Evolutionary conservation across 2,888 invertebrate genomes (phyloP).

Genomic region (Glaucopsyche alexis): DNA sequence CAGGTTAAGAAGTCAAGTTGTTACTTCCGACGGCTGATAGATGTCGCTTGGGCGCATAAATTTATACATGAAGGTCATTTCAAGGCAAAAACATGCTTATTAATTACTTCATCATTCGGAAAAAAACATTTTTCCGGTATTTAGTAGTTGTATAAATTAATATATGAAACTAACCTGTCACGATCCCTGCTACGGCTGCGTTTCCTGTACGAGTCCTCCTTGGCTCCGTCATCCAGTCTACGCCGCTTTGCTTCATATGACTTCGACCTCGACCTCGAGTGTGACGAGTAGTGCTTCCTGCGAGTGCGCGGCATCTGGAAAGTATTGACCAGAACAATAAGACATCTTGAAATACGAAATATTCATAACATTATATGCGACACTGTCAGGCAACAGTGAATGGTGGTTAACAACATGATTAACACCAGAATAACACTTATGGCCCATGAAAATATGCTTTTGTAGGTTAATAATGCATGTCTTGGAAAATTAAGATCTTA

Average conservation of each 20-base stretch:
- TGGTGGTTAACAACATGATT: conserved; percentile 14
- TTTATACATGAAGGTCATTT: conserved; percentile 7
- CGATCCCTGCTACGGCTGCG: conserved; percentile 71
- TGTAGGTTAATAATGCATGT: neutral
- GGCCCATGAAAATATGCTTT: conserved; percentile 7
- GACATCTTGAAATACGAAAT: neutral
- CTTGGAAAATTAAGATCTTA: too few species aligned
- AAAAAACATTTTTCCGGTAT: neutral
- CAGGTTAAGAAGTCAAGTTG: neutral
- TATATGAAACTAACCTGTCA: conserved; percentile 78
- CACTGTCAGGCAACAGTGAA: conserved; percentile 20
- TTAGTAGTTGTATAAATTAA: neutral
- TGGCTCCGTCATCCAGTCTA: conserved; percentile 81
- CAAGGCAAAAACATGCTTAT: neutral
- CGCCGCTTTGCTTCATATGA: conserved; percentile 85
- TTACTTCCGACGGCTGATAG: neutral
- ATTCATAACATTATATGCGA: conserved; percentile 11
- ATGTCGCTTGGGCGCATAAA: neutral
- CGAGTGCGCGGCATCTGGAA: conserved; percentile 90
- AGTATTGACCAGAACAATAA: conserved; percentile 3
- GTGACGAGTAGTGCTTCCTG: conserved; percentile 88
- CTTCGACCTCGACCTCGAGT: conserved; percentile 78
- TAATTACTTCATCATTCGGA: conserved; percentile 16
- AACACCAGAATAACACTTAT: conserved; percentile 20
- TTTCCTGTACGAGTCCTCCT: conserved; percentile 71